Base-by-base conservation (phyloP, 1,140 invertebrate species). In the Phortica variegata region DNA sequence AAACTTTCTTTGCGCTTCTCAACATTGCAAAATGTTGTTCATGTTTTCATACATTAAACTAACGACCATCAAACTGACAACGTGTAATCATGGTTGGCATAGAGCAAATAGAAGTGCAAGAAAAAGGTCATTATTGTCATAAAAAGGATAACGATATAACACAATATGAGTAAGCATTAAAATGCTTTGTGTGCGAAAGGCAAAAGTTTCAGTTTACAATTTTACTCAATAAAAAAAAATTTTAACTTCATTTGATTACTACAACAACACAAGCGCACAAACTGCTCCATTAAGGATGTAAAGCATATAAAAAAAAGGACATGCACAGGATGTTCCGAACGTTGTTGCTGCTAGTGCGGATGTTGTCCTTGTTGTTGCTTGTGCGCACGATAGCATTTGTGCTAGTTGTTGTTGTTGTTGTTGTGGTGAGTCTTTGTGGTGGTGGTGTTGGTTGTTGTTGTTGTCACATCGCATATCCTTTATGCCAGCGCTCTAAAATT, bases 161-260 rank as follows among this genome's bases (percentile, higher is more conserved):
- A 59, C 66, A 66, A 71, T 65, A 71, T 71, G 66, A 71, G 66
- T 71, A 63, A 62, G 66, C 66, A 71, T 68, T 68, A 63, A 66
- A 66, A 66, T 66, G 63, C 60, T 55, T 56, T 54, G 61, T 61
- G 55, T 50, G 61, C 49, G 55, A 61, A 66, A 51, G 62, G 56
- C 45, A 47, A 31, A 44, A 47, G 60, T 59, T 53, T 71, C 66
- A 46, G 50, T 39, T 71, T 71, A 71, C 65, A 70, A 51, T 70
- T 68, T 61, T 55, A 71, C 55, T 70, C 61, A 66, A 70, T 70
- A 61, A 63, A 66, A 70, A 71, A 61, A 63, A 63, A 51, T 61
- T 55, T 53, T 45, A 57, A 65, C 56, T 54, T 51, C 47, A 62
- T 62, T 70, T 54, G 42, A 46, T 46, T 47, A 61, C 41, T 44